Conservation (phyloP, 2,888 invertebrate genomes). For the Iselma pallidipennis region DNA sequence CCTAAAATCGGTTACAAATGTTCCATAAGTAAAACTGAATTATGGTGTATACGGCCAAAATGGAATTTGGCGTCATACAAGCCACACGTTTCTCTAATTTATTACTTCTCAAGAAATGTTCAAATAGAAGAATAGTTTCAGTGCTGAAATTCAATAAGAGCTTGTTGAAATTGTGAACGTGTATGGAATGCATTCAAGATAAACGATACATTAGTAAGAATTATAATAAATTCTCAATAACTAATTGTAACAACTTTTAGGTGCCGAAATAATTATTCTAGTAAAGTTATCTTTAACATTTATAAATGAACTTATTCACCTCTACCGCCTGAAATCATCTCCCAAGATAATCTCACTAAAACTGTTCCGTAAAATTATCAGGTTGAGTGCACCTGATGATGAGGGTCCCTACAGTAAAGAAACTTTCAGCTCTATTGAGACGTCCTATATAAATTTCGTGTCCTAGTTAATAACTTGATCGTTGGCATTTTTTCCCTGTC, state of each 20-base stretch:
- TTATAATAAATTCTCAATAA: too few species aligned
- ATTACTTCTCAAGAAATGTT: background rate
- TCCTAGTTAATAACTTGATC: background rate
- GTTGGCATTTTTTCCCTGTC: background rate
- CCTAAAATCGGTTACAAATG: too few species aligned
- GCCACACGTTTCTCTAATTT: background rate
- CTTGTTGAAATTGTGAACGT: too few species aligned
- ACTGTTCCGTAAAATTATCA: conserved; percentile 1
- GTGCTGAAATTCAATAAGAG: too few species aligned
- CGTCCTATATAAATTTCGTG: background rate
- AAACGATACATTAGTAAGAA: too few species aligned
- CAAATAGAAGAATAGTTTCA: too few species aligned
- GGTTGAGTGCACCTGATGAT: conserved; percentile 2
- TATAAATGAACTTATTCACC: background rate
- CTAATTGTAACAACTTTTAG: too few species aligned
- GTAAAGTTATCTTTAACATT: background rate
- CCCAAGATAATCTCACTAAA: conserved; percentile 3
- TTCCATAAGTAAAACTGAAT: background rate
- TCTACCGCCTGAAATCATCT: background rate
- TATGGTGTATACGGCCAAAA: background rate
- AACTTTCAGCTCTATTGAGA: background rate
- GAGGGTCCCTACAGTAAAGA: background rate
- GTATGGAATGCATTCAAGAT: too few species aligned
- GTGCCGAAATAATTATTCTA: too few species aligned
- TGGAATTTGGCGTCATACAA: background rate